Conservation (phyloP, 1,140 invertebrate genomes). For the Galendromus occidentalis region DNA sequence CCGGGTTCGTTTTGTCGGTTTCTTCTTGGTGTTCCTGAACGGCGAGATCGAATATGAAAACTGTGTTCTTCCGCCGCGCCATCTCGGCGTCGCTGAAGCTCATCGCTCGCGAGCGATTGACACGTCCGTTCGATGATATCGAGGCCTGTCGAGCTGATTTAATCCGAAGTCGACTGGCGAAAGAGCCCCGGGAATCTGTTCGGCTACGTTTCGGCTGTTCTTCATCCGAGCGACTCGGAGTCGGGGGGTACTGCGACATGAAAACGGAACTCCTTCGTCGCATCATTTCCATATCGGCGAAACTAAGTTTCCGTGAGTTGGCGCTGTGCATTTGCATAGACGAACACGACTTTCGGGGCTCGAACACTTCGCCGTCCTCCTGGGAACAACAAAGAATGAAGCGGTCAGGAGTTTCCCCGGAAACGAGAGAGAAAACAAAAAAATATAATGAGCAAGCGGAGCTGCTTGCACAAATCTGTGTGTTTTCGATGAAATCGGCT, state of each 20-base stretch:
- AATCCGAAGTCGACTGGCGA: no score
- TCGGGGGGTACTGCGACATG: neutral
- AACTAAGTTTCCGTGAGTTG: neutral
- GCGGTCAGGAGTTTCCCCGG: neutral
- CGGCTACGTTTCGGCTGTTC: neutral
- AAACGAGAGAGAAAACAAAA: neutral
- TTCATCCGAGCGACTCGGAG: neutral
- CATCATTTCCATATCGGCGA: neutral
- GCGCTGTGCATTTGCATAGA: neutral
- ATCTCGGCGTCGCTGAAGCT: constrained; percentile 3
- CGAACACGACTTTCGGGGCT: neutral
- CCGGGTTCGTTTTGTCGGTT: no score
- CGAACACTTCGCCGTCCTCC: constrained; percentile 7
- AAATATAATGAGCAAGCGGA: no score
- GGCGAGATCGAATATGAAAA: neutral
- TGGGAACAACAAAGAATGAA: neutral
- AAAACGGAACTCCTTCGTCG: neutral
- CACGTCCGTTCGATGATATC: neutral
- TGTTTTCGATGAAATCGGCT: no score
- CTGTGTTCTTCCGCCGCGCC: neutral
- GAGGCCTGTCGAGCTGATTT: no score
- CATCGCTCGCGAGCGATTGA: neutral
- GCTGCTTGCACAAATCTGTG: no score
- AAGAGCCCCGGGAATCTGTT: no score
- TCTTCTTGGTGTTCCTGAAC: no score